Percentiles rank a stretch among this genome's conserved stretches.
These are phyloP conservation scores for Strigops habroptila DNA, from an alignment of 2,113 vertebrate genomes.

Conservation along the genomic window DNA sequence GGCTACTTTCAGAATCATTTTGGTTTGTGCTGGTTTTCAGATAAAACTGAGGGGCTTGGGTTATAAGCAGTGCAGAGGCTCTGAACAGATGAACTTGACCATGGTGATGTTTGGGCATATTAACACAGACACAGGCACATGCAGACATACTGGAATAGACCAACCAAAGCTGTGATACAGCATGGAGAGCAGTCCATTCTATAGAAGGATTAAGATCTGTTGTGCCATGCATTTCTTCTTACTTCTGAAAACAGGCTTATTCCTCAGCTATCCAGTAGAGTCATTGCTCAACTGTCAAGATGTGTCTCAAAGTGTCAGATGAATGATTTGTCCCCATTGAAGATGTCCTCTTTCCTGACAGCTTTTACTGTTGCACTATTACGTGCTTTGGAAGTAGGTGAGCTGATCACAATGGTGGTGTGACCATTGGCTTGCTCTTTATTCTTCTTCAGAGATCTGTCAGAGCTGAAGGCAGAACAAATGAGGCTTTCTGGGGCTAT, in stretches of 20 bases:
- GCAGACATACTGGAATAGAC: background rate
- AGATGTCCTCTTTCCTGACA: background rate
- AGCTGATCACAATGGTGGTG: background rate
- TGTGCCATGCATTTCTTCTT: background rate
- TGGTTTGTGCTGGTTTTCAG: background rate
- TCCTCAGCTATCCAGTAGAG: background rate
- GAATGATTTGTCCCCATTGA: fast-evolving
- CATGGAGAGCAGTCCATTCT: background rate
- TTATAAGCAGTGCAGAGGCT: background rate
- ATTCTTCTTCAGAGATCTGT: constrained; percentile 78
- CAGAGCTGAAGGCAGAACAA: constrained; percentile 82
- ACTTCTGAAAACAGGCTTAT: background rate
- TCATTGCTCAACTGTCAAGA: background rate
- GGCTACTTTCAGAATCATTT: background rate
- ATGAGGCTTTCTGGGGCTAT: constrained; percentile 79
- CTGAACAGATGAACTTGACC: background rate
- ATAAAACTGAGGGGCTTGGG: background rate
- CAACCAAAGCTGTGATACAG: background rate
- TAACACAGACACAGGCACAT: background rate
- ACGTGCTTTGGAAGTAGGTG: background rate
- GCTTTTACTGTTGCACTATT: background rate
- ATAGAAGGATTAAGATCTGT: background rate
- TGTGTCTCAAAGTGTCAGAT: background rate
- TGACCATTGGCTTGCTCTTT: background rate
- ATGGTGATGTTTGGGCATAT: background rate